Percentiles rank a stretch among this genome's conserved stretches.
phyloP scores from a whole-genome alignment of 2,888 invertebrate genomes.

The Amiota minor region DNA sequence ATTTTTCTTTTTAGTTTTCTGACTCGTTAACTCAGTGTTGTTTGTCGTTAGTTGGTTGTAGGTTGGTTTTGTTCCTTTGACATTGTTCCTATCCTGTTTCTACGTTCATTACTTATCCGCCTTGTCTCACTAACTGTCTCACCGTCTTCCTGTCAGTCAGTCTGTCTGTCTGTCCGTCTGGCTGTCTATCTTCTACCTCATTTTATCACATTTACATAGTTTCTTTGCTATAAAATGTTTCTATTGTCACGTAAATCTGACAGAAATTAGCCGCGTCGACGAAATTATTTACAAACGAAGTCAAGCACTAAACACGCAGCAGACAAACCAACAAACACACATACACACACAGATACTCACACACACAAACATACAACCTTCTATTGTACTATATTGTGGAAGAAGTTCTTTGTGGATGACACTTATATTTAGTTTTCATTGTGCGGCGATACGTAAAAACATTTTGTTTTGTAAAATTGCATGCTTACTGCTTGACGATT shows the following conservation, averaged over 20 bases:
- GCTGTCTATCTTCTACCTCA: constrained; percentile 35
- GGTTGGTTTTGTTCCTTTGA: no score
- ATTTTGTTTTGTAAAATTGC: no score
- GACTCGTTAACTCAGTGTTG: constrained; percentile 24
- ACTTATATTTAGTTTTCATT: no score
- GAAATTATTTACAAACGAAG: constrained; percentile 52
- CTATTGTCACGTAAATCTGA: constrained; percentile 65
- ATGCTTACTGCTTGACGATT: no score
- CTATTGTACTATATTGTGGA: neutral
- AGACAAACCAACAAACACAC: neutral
- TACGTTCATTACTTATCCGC: no score
- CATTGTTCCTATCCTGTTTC: no score
- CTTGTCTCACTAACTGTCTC: no score
- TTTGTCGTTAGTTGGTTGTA: constrained; percentile 43
- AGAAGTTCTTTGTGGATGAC: neutral
- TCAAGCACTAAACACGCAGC: constrained; percentile 1
- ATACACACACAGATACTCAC: neutral
- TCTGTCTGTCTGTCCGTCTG: constrained; percentile 27
- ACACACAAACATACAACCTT: neutral
- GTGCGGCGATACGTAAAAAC: no score
- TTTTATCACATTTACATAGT: neutral
- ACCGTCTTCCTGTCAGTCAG: no score
- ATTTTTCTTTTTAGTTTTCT: constrained; percentile 4
- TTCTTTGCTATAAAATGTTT: constrained; percentile 9
- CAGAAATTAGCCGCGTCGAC: constrained; percentile 67